Evolutionary conservation across 2,113 vertebrate species (phyloP).

Genomic region (Tachycineta bicolor): DNA sequence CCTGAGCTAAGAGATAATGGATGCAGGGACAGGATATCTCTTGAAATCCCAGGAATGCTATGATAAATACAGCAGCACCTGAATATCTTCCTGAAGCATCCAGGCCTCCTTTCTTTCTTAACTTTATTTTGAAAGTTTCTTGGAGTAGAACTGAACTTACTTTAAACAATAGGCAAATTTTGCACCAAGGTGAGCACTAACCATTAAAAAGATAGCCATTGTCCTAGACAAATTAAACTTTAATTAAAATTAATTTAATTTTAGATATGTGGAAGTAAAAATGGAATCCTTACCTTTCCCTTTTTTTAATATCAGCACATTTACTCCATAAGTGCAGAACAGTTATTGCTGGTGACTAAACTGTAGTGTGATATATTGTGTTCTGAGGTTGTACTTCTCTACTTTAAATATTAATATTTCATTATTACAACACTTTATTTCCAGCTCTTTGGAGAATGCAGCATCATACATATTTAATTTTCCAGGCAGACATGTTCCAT

Average conservation of each 20-base stretch:
- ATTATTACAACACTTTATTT: constrained; percentile 39
- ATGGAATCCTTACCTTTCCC: neutral
- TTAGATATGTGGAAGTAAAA: neutral
- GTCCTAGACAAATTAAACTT: neutral
- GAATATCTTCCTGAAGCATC: neutral
- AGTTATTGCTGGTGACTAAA: neutral
- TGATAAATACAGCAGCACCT: neutral
- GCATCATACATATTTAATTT: constrained; percentile 28
- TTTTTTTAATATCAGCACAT: neutral
- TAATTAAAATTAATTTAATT: neutral
- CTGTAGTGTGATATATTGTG: neutral
- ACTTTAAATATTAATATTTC: constrained; percentile 61
- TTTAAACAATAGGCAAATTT: neutral
- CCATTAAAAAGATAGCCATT: neutral
- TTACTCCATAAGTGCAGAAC: neutral
- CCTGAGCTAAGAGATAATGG: neutral
- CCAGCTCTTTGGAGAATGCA: neutral
- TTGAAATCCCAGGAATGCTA: neutral
- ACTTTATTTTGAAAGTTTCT: neutral
- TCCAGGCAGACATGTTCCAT: neutral
- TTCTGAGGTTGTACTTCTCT: neutral
- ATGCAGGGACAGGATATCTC: neutral
- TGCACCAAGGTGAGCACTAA: neutral
- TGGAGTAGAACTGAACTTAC: neutral
- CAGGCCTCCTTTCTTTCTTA: neutral